phyloP scores from a whole-genome alignment of 2,888 invertebrate species.

The Drosophila neotestacea region DNA sequence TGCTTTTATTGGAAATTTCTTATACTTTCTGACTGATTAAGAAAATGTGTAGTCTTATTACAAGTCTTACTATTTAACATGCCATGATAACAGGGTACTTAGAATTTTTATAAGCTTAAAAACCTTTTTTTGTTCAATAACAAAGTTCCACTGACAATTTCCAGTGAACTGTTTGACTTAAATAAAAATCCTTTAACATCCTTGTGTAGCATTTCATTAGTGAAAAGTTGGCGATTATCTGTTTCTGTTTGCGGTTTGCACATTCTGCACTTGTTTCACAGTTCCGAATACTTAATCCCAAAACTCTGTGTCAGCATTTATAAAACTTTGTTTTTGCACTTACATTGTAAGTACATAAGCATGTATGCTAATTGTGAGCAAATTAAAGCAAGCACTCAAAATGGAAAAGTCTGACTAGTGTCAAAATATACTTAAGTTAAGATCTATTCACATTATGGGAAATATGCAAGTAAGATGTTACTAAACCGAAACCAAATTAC shows the following conservation, averaged over 20 bases:
- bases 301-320: constrained; percentile 17
- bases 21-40: too few relatives aligned
- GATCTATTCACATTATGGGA: neutral
- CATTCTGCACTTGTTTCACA: constrained; percentile 22
- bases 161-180: neutral
- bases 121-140: neutral
- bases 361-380: constrained; percentile 24
- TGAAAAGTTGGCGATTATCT: constrained; percentile 22
- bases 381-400: constrained; percentile 2
- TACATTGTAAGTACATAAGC: constrained; percentile 8
- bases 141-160: neutral
- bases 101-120: neutral
- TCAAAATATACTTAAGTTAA: neutral
- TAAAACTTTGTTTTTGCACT: constrained; percentile 4
- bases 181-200: neutral
- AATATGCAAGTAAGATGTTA: neutral
- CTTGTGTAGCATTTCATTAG: constrained; percentile 4
- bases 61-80: too few relatives aligned
- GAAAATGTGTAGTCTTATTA: too few relatives aligned
- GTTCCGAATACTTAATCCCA: constrained; percentile 12
- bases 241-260: constrained; percentile 15
- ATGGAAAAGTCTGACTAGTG: neutral
- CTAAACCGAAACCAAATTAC: neutral
- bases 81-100: neutral
- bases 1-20: too few relatives aligned